Evolutionary conservation across 2,113 vertebrate genomes (phyloP).

Genomic region (Ariopsis seemanni): DNA sequence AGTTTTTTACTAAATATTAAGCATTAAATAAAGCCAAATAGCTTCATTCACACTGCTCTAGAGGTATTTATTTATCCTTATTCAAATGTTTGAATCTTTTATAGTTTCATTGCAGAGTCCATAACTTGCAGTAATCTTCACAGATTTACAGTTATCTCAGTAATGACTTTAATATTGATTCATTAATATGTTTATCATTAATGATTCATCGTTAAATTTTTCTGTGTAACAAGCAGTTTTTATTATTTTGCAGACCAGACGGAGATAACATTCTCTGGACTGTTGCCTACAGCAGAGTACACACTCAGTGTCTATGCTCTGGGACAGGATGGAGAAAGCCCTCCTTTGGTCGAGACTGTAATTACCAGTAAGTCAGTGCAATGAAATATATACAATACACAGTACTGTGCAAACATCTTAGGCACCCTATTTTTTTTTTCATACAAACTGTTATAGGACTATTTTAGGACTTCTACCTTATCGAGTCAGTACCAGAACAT

Average conservation of each 20-base stretch:
- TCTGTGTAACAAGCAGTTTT: neutral
- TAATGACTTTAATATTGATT: neutral
- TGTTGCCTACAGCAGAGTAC: slow-evolving; percentile 91
- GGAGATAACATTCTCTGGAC: slow-evolving; percentile 88
- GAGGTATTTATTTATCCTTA: neutral
- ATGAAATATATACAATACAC: neutral
- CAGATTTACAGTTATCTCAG: neutral
- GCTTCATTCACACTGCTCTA: neutral
- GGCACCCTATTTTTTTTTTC: no score
- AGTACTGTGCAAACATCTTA: no score
- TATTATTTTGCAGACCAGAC: slow-evolving; percentile 81
- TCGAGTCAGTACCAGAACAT: no score
- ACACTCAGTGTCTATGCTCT: slow-evolving; percentile 85
- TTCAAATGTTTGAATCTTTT: neutral
- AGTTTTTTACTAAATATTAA: no score
- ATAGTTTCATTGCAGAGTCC: neutral
- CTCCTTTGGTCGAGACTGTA: slow-evolving; percentile 83
- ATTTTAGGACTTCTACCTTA: no score
- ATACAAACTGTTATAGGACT: no score
- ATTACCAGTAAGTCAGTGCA: slow-evolving; percentile 82
- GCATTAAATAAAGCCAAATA: neutral
- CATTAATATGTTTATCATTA: neutral
- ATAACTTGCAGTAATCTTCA: neutral
- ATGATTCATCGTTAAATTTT: neutral
- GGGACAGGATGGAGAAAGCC: slow-evolving; percentile 84